These are phyloP conservation scores for Xiphorhynchus erythropygius DNA, from an alignment of 2,797 vertebrate genomes.

Conservation along the genomic window DNA sequence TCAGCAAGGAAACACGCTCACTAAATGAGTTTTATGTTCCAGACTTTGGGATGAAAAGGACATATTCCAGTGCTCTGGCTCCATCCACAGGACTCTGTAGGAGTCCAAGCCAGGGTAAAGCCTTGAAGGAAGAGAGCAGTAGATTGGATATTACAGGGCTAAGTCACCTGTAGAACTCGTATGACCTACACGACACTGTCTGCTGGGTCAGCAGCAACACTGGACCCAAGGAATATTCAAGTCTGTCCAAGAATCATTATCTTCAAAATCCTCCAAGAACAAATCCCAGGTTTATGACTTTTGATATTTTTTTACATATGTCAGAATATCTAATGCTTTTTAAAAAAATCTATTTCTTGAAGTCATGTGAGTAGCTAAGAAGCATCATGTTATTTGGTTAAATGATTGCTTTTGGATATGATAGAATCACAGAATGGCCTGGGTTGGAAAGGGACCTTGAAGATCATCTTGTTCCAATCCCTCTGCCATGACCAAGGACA, in stretches of 20 bases:
- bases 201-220: neutral
- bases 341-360: rapidly evolving
- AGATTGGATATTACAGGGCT: neutral
- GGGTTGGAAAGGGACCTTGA: neutral
- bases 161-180: neutral
- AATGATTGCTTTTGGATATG: neutral
- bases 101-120: neutral
- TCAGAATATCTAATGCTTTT: neutral
- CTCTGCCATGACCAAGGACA: neutral
- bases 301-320: neutral
- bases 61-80: neutral
- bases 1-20: neutral
- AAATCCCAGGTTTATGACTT: neutral
- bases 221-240: neutral
- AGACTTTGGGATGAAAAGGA: neutral
- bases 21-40: neutral
- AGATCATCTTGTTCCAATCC: neutral
- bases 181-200: neutral
- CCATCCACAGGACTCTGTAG: neutral
- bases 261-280: neutral
- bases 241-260: neutral
- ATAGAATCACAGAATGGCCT: neutral
- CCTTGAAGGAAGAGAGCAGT: neutral
- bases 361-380: neutral
- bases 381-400: neutral